Conservation (phyloP, 2,888 invertebrate genomes). For the Megaustenia siamemsis region DNA sequence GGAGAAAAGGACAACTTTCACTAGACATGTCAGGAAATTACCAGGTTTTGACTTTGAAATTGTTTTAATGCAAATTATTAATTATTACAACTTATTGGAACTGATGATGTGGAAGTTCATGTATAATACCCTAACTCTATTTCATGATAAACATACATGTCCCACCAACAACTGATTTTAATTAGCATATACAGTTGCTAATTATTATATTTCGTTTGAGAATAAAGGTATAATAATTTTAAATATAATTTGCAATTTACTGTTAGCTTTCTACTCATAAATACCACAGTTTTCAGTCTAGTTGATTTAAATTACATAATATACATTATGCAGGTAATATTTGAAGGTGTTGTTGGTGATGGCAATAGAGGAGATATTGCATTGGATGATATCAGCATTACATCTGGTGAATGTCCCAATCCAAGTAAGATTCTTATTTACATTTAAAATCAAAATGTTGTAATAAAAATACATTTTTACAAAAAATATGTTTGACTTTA, state of each 20-base stretch:
- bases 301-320: not conserved
- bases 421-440: constrained; percentile 44
- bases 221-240: not conserved
- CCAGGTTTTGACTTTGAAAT: constrained; percentile 64
- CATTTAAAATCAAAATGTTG: too few relatives aligned
- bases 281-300: too few relatives aligned
- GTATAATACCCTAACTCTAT: too few relatives aligned
- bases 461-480: too few relatives aligned
- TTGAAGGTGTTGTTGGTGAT: constrained; percentile 75
- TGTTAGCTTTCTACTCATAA: too few relatives aligned
- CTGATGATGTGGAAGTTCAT: too few relatives aligned
- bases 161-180: too few relatives aligned
- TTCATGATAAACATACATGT: too few relatives aligned
- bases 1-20: constrained; percentile 67
- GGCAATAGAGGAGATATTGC: constrained; percentile 74
- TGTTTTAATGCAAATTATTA: not conserved
- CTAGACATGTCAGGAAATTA: constrained; percentile 63
- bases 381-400: constrained; percentile 70
- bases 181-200: too few relatives aligned
- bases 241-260: constrained; percentile 3
- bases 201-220: too few relatives aligned
- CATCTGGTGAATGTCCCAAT: constrained; percentile 45
- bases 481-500: too few relatives aligned
- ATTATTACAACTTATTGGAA: too few relatives aligned
- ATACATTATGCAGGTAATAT: constrained; percentile 65